Base-by-base conservation (phyloP, 2,113 vertebrate genomes). In the Lethenteron camtschaticum region DNA sequence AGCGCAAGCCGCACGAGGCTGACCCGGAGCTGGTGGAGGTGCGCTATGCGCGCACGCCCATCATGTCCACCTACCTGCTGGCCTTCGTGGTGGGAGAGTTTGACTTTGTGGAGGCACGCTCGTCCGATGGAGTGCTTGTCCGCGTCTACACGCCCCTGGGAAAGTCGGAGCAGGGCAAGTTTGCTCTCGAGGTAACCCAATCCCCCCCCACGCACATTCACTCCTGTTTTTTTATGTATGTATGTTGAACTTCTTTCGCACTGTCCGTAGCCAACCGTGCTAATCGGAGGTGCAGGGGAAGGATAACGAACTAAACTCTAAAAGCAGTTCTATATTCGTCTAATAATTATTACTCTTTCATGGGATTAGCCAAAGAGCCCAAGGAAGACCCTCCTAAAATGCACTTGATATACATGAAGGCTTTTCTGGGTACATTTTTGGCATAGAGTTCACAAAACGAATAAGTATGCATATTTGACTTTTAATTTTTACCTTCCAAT, bases 41-140 rank as follows among this genome's bases (percentile, higher is more conserved):
- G 75, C 89, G 87, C 78, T 97, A 96, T 56, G 88, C 86, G 69
- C 84, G 87, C 63, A 91, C 89, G 1, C 91, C 94, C 57, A 77
- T 90, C 72, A 97, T 96, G 91, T 96, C 94, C 71, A 97, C 94
- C 0, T 97, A 97, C 75, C 84, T 97, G 6, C 89, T 97, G 72
- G 94, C 91, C 5, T 96, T 97, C 71, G 91, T 97, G 79, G 91
- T 97, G 69, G 94, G 91, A 69, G 94, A 97, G 75, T 97, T 92
- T 12, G 89, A 97, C 81, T 92, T 84, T 57, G 89, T 97, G 74
- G 94, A 97, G 81, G 86, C 84, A 75, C 83, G 85, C 66, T 96
- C 91, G 12, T 82, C 85, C 1, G 94, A 97, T 18, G 91, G 91
- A 0, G 73, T 97, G 63, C 80, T 81, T 55, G 89, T 97, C 63